A percentile compares a stretch with the other conserved stretches of the same genome.
phyloP scores from a whole-genome alignment of 2,797 vertebrate genomes.

The Pampus argenteus region DNA sequence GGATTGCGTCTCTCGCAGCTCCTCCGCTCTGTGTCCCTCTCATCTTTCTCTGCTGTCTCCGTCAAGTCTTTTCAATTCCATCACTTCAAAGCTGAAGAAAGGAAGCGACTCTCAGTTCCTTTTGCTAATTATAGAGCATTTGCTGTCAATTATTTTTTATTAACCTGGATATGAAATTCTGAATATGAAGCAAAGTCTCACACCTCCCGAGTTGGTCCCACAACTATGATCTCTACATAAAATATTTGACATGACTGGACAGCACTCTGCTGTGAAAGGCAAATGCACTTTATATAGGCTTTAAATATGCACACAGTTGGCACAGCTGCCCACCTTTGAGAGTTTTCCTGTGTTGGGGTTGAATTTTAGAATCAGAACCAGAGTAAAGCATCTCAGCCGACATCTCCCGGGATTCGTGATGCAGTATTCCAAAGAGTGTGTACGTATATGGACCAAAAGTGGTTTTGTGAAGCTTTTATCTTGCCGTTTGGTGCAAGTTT shows the following conservation, averaged over 20 bases:
- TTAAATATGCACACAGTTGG: conserved; percentile 59
- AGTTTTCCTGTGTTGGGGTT: conserved; percentile 27
- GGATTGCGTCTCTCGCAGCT: conserved; percentile 55
- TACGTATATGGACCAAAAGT: conserved; percentile 35
- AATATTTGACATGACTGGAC: conserved; percentile 59
- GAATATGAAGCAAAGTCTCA: conserved; percentile 19
- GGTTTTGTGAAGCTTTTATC: conserved; percentile 46
- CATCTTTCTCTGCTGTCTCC: conserved; percentile 56
- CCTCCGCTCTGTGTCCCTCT: conserved; percentile 50
- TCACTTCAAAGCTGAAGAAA: conserved; percentile 56
- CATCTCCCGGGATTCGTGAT: conserved; percentile 40
- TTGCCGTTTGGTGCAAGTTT: conserved; percentile 12
- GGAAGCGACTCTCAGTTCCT: conserved; percentile 37
- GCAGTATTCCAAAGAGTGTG: conserved; percentile 33
- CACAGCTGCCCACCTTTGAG: conserved; percentile 35
- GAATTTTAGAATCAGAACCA: conserved; percentile 45
- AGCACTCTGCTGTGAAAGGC: conserved; percentile 63
- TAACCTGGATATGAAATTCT: conserved; percentile 47
- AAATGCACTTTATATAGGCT: conserved; percentile 58
- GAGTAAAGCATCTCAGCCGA: conserved; percentile 31
- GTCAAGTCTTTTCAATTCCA: conserved; percentile 47
- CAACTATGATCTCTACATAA: conserved; percentile 36
- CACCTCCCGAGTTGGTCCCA: conserved; percentile 26
- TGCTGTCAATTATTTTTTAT: conserved; percentile 54
- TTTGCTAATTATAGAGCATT: conserved; percentile 68